Conservation (phyloP, 2,888 invertebrate species). For the Erpobdella octoculata region DNA sequence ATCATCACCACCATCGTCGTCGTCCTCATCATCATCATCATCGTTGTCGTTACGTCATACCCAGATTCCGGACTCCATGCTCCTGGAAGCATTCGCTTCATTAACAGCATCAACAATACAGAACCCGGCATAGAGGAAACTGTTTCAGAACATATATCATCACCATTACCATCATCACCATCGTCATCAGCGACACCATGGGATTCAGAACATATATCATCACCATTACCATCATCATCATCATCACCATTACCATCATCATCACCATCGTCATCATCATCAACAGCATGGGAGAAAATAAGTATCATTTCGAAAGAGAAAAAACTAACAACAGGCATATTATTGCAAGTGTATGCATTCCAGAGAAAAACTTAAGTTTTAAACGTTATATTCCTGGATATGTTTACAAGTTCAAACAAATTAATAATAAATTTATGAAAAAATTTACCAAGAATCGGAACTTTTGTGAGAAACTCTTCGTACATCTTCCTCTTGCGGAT, state of each 20-base stretch:
- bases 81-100: not conserved
- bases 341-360: no score
- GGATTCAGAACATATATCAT: not conserved
- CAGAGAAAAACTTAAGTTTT: no score
- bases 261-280: conserved; percentile 13
- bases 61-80: no score
- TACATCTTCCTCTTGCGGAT: conserved; percentile 98
- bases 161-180: not conserved
- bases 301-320: no score
- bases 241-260: conserved; percentile 17
- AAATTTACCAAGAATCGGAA: conserved; percentile 70
- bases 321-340: no score
- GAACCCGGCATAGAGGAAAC: not conserved
- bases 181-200: not conserved
- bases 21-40: conserved; percentile 9
- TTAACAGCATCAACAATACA: not conserved
- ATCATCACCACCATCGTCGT: not conserved
- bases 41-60: not conserved
- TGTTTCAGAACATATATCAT: not conserved
- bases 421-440: no score
- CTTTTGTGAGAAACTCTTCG: conserved; percentile 93
- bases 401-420: no score
- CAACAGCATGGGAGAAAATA: no score
- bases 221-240: conserved; percentile 7
- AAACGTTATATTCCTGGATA: no score